Percentiles rank a stretch among this genome's conserved stretches.
Conservation (phyloP, 2,888 invertebrate species). For the Plagodis pulveraria region DNA sequence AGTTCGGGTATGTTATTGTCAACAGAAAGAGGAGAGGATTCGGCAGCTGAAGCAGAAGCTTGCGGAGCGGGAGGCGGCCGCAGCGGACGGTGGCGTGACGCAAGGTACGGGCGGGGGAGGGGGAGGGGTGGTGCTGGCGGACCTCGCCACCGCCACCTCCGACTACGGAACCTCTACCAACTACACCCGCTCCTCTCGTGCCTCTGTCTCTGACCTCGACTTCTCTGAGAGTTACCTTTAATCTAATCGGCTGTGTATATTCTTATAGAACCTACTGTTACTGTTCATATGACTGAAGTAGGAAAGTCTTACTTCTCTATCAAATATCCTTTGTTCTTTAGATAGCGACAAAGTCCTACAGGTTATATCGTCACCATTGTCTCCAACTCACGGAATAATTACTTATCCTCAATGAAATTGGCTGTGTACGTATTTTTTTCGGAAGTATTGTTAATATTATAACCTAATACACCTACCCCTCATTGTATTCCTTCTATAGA, state of each 20-base stretch:
- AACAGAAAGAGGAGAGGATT: constrained; percentile 95
- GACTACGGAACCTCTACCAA: constrained; percentile 91
- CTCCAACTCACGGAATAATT: not conserved
- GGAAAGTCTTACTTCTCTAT: not conserved
- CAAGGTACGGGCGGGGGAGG: constrained; percentile 87
- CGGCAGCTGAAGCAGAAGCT: constrained; percentile 92
- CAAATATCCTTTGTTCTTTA: not conserved
- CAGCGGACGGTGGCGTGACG: constrained; percentile 83
- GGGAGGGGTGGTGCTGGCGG: constrained; percentile 87
- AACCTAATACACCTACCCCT: no score
- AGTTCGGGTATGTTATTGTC: constrained; percentile 29
- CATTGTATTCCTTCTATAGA: no score
- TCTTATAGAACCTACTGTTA: constrained; percentile 5
- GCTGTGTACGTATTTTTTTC: not conserved
- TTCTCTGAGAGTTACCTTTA: constrained; percentile 95
- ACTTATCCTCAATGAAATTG: not conserved
- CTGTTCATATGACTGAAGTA: constrained; percentile 9
- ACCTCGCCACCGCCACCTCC: constrained; percentile 92
- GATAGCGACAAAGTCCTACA: not conserved
- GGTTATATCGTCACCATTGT: not conserved
- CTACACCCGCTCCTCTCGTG: constrained; percentile 92
- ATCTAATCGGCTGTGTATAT: constrained; percentile 33
- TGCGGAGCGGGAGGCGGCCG: constrained; percentile 90
- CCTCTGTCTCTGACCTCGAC: constrained; percentile 94
- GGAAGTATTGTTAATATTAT: no score